Evolutionary conservation across 2,888 invertebrate species (phyloP), one percentile per base, ranked within the genome.

Genomic region (Spilosoma lubricipeda): DNA sequence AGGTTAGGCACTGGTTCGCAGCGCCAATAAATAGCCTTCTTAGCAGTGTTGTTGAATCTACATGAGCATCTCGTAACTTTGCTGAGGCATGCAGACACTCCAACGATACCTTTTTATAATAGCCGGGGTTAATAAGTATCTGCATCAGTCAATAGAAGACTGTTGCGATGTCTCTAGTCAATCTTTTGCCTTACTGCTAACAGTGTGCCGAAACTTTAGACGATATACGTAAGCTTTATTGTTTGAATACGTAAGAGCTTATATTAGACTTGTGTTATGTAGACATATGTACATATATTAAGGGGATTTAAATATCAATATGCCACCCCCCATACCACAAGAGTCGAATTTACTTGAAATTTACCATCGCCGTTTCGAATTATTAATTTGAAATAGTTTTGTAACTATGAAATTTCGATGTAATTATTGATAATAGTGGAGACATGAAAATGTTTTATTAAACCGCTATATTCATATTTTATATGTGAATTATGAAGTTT

Each of bases 351-450:
- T 80, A 69, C 76, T 76, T 68, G 59, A 81, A 85, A 77, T 82
- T 85, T 78, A 76, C 66, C 74, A 75, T 73, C 76, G 59, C 45
- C 77, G 66, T 48, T 64, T 67, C n/a, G 71, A 77, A 79, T 81
- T 77, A 82, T 85, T 84, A 82, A 81, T 84, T 79, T 75, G 77
- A 76, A 84, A 84, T 84, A 85, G 82, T 85, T 84, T 76, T 77
- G 77, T 70, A 83, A 85, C 75, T 74, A 67, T 66, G 64, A 76
- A 76, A 79, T 80, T 84, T 79, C 68, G 73, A 76, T 68, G 66
- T 80, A 83, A 79, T 84, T 85, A 80, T 79, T 79, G 74, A 69
- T 76, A 79, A 81, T 71, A 68, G 52, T 56, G 23, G n/a, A 67
- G 45, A 45, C 18, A 69, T 69, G 52, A 36, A 56, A 69, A 69